phyloP scores from a whole-genome alignment of 1,140 invertebrate genomes.

The Agraylea sexmaculata region DNA sequence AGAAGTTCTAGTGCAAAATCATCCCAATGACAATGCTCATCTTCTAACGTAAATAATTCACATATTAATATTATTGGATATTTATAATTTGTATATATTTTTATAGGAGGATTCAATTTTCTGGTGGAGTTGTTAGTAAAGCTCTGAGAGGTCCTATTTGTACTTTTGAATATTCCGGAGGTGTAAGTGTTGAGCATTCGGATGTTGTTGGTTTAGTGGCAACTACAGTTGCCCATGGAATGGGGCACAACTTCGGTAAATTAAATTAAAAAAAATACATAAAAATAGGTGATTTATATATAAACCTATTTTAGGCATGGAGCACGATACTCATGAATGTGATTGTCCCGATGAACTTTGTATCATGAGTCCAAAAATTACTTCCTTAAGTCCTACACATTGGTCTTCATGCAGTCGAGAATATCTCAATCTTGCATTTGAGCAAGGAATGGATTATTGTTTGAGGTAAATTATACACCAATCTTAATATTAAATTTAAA shows the following conservation, averaged over 20 bases:
- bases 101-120: conserved; percentile 68
- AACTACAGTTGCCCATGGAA: conserved; percentile 94
- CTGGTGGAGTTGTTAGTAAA: conserved; percentile 87
- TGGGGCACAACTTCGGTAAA: conserved; percentile 91
- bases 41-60: conserved; percentile 72
- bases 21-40: conserved; percentile 96
- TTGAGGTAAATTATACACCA: conserved; percentile 43
- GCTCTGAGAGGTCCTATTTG: conserved; percentile 96
- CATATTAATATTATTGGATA: neutral
- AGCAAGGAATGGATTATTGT: conserved; percentile 97
- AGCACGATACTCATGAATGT: conserved; percentile 81
- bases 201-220: conserved; percentile 79
- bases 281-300: too few species aligned
- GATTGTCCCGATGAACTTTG: conserved; percentile 79
- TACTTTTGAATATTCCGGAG: conserved; percentile 92
- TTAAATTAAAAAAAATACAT: too few species aligned
- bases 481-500: too few species aligned
- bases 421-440: conserved; percentile 79
- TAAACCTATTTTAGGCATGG: conserved; percentile 55
- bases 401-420: conserved; percentile 86
- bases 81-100: conserved; percentile 11
- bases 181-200: conserved; percentile 90
- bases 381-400: conserved; percentile 65
- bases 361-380: conserved; percentile 93
- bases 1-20: conserved; percentile 61